Percentiles rank a stretch among this genome's conserved stretches.
phyloP scores from a whole-genome alignment of 2,888 invertebrate genomes.

The Ophion ventricosus region DNA sequence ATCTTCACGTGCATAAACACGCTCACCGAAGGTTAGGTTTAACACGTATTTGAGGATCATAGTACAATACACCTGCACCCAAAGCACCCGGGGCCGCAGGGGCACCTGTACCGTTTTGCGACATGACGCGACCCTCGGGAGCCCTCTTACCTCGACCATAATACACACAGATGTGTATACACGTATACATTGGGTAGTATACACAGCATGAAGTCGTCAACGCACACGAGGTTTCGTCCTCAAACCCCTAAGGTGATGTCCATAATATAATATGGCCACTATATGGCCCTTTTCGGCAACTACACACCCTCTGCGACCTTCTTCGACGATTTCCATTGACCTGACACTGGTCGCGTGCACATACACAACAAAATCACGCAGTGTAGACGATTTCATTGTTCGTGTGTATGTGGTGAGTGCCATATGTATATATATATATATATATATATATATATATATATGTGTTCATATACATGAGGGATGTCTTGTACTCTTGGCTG shows the following conservation, averaged over 20 bases:
- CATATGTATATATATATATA: slow-evolving; percentile 30
- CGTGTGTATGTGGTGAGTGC: background rate
- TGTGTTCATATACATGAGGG: slow-evolving; percentile 27
- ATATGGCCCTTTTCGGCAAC: slow-evolving; percentile 52
- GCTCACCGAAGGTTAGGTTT: slow-evolving; percentile 17
- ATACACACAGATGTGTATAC: background rate
- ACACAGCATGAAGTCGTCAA: slow-evolving; percentile 57
- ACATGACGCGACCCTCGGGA: slow-evolving; percentile 58
- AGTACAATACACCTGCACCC: slow-evolving; percentile 63
- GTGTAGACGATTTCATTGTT: background rate
- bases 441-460: slow-evolving; percentile 26
- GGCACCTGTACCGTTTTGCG: slow-evolving; percentile 62
- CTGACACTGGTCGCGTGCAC: slow-evolving; percentile 36
- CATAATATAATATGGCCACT: slow-evolving; percentile 56
- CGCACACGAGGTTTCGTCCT: slow-evolving; percentile 51
- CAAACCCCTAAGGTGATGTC: slow-evolving; percentile 47
- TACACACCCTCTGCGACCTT: slow-evolving; percentile 40
- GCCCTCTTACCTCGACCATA: slow-evolving; percentile 44
- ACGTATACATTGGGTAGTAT: slow-evolving; percentile 41
- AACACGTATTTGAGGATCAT: slow-evolving; percentile 54
- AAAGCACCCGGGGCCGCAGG: slow-evolving; percentile 25
- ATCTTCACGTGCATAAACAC: slow-evolving; percentile 18
- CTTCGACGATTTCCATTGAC: slow-evolving; percentile 53
- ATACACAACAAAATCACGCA: background rate
- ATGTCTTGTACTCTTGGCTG: slow-evolving; percentile 37